A percentile compares a stretch with the other conserved stretches of the same genome.
Conservation (phyloP, 2,797 vertebrate genomes). For the Perodicticus potto region DNA sequence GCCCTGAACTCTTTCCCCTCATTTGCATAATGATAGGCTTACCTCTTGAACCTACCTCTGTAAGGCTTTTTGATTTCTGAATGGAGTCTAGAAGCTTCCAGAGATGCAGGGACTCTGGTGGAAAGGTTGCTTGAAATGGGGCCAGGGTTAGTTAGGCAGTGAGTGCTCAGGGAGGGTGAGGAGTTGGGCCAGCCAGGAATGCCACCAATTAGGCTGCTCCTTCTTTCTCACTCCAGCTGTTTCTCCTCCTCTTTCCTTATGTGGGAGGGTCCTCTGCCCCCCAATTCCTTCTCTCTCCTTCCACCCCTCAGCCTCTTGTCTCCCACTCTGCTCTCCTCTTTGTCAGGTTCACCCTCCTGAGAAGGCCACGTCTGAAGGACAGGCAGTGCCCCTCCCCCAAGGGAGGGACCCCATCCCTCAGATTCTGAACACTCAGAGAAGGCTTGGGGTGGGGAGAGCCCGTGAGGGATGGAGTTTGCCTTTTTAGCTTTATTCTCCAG, state of each 20-base stretch:
- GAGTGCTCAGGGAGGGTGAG: not conserved
- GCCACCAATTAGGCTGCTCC: slow-evolving; percentile 28
- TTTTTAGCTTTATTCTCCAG: not conserved
- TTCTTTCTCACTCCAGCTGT: not conserved
- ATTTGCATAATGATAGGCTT: not conserved
- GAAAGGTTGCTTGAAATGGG: not conserved
- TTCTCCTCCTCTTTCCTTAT: not conserved
- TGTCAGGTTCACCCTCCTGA: not conserved
- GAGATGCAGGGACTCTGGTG: not conserved
- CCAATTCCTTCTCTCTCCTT: not conserved
- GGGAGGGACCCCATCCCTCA: not conserved
- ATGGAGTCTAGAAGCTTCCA: not conserved
- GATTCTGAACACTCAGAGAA: not conserved
- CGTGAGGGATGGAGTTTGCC: not conserved
- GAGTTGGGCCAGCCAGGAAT: not conserved
- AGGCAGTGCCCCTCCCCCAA: not conserved
- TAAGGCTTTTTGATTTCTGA: not conserved
- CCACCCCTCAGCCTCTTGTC: fast-evolving
- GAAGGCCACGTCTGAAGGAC: not conserved
- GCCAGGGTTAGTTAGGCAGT: not conserved
- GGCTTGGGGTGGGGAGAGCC: not conserved
- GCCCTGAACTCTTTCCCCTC: too few relatives aligned
- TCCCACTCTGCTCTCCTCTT: not conserved
- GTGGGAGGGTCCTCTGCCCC: not conserved
- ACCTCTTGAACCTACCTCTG: not conserved